Base-by-base conservation (phyloP, 2,113 vertebrate species). In the Arizona elegans region DNA sequence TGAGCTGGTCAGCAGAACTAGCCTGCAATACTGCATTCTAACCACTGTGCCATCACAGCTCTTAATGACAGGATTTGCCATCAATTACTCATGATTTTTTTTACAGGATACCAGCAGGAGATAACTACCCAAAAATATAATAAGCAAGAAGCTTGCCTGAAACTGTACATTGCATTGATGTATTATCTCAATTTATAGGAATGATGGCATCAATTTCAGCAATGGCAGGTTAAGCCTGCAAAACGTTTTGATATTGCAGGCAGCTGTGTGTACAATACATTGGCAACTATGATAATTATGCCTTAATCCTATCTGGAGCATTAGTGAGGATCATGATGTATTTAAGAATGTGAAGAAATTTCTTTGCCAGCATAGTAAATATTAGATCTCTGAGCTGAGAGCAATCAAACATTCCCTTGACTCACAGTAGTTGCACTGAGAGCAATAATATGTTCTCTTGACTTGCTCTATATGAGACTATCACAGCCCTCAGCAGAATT, bases 41-140 rank as follows among this genome's bases (percentile, higher is more conserved):
- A 15, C 29, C 12, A n/a, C 29, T 70, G 29, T 70, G 29, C 29
- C 29, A n/a, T 12, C 65, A n/a, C 4, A 0, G 29, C 12, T n/a
- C 65, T 70, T 33, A 15, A 6, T 70, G 12, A 70, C 29, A 38
- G 75, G 56, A 86, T 94, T 96, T 94, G 88, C 91, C 94, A 94
- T 93, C 92, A 93, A 92, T 95, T 96, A 92, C n/a, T 93, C 8
- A 0, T 90, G 88, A 93, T 95, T 94, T n/a, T n/a, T 86, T 85
- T 1, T 0, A 19, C 0, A 0, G 59, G 95, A 95, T 95, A 91
- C 10, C 89, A 50, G 38, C 70, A 95, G 94, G 94, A 93, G 65
- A 50, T 92, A 94, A 95, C 95, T 91, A 65, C 19, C 33, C 55
- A 92, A 91, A 94, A 94, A 29, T 90, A 47, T 54, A 81, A 93